Evolutionary conservation across 2,888 invertebrate species (phyloP).

Genomic region (Tipula helvola): DNA sequence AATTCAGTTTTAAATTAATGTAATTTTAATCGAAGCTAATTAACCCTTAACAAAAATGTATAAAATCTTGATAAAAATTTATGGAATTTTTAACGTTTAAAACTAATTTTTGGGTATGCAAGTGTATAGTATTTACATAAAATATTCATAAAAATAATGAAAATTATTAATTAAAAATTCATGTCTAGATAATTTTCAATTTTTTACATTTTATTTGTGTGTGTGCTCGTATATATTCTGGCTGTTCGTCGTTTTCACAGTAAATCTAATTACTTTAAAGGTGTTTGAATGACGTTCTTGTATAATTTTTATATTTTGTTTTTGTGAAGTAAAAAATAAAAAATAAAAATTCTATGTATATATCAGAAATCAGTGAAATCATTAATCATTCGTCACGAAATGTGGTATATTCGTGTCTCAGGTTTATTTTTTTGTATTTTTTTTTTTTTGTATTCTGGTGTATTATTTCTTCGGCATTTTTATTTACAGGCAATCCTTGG

Average conservation of each 20-base stretch:
- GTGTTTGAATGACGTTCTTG: constrained; percentile 19
- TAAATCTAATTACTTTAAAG: constrained; percentile 19
- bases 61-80: neutral
- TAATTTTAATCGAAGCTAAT: neutral
- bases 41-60: neutral
- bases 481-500: neutral
- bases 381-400: constrained; percentile 19
- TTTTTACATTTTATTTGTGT: neutral
- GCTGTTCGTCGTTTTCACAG: constrained; percentile 14
- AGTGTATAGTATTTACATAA: neutral
- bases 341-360: neutral
- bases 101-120: neutral
- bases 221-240: neutral
- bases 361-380: constrained; percentile 18
- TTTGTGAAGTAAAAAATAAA: neutral
- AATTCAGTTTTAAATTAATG: neutral
- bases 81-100: neutral
- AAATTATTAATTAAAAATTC: neutral
- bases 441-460: neutral
- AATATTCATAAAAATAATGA: neutral
- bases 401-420: constrained; percentile 10
- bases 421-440: neutral
- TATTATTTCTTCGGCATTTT: neutral
- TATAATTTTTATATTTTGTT: neutral
- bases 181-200: neutral